Evolutionary conservation across 2,888 invertebrate species (phyloP).

Genomic region (Liposcelis brunnea): DNA sequence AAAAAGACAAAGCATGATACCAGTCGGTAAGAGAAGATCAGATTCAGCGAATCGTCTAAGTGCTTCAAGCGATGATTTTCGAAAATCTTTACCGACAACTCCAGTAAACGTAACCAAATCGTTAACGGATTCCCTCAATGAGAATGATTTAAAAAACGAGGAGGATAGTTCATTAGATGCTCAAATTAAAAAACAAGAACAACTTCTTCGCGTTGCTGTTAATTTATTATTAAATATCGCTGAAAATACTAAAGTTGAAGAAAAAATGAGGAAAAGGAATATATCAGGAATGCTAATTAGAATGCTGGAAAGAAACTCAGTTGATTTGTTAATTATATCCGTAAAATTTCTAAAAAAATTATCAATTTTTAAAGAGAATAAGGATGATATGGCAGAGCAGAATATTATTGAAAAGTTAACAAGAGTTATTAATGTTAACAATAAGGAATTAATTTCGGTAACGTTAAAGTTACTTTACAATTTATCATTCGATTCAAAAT

Average conservation of each 20-base stretch:
- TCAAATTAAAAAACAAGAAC: slow-evolving; percentile 83
- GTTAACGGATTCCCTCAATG: slow-evolving; percentile 24
- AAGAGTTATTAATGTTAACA: slow-evolving; percentile 50
- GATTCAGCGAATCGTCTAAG: slow-evolving; percentile 1
- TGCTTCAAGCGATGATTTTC: slow-evolving; percentile 5
- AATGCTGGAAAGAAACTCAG: slow-evolving; percentile 76
- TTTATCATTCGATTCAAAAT: slow-evolving; percentile 81
- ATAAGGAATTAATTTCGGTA: slow-evolving; percentile 58
- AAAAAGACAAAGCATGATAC: slow-evolving; percentile 6
- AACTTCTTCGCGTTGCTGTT: slow-evolving; percentile 75
- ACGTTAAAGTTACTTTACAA: slow-evolving; percentile 82
- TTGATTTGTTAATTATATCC: slow-evolving; percentile 74
- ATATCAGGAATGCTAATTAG: slow-evolving; percentile 74
- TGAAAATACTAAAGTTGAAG: slow-evolving; percentile 86
- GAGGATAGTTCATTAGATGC: slow-evolving; percentile 41
- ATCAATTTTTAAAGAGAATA: slow-evolving; percentile 86
- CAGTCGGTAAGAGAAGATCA: background rate
- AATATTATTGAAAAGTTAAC: slow-evolving; percentile 71
- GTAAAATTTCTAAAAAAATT: slow-evolving; percentile 90
- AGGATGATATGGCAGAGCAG: slow-evolving; percentile 72
- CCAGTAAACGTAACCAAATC: slow-evolving; percentile 17
- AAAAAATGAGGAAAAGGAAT: slow-evolving; percentile 92
- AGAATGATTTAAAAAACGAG: slow-evolving; percentile 35
- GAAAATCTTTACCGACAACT: slow-evolving; percentile 6
- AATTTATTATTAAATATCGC: slow-evolving; percentile 89